These are phyloP conservation scores for Megathymus violae DNA, from an alignment of 1,140 invertebrate species.

Conservation along the genomic window DNA sequence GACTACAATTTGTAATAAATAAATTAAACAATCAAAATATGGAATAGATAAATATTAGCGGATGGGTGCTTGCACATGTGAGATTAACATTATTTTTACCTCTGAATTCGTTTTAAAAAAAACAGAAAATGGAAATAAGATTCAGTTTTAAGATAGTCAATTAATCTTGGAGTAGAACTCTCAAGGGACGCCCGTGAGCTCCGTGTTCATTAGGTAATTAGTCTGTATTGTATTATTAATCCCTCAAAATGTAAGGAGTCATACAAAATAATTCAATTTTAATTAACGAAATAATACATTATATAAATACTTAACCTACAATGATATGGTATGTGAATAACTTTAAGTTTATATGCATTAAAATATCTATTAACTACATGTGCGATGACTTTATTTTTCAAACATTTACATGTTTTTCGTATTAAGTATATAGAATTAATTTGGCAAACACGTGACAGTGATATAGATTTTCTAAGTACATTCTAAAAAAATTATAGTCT, in stretches of 20 bases:
- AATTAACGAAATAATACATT: constrained; percentile 2
- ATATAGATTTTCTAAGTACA: constrained; percentile 13
- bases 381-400: constrained; percentile 12
- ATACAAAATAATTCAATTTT: constrained; percentile 28
- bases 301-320: constrained; percentile 50
- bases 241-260: constrained; percentile 7
- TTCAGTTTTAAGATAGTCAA: constrained; percentile 27
- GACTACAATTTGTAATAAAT: constrained; percentile 26
- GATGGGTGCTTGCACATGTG: neutral
- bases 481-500: neutral
- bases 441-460: constrained; percentile 42
- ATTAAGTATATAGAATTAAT: constrained; percentile 17
- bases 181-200: constrained; percentile 11
- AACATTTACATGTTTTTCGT: neutral
- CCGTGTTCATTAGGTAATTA: constrained; percentile 21
- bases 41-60: neutral
- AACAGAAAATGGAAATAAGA: constrained; percentile 17
- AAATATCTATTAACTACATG: constrained; percentile 17
- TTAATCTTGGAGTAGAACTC: constrained; percentile 27
- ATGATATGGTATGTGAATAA: constrained; percentile 67
- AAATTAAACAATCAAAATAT: constrained; percentile 7
- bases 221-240: constrained; percentile 25
- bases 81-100: constrained; percentile 11
- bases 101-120: constrained; percentile 12
- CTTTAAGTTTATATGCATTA: constrained; percentile 37